Evolutionary conservation across 2,888 invertebrate species (phyloP).

Genomic region (Acanthacorydalis orientalis): DNA sequence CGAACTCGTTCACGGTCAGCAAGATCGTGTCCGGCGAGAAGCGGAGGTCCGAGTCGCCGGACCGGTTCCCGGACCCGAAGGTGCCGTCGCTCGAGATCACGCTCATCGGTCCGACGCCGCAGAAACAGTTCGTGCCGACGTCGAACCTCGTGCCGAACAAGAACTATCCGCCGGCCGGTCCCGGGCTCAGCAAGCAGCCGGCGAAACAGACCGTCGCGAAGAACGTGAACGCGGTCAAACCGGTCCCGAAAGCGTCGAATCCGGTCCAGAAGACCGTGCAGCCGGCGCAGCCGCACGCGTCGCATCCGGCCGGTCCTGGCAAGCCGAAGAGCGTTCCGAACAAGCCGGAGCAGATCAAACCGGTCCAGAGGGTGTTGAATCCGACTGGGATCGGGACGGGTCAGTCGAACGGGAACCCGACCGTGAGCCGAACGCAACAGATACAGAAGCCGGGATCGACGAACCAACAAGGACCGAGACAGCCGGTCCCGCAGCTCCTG

Average conservation of each 20-base stretch:
- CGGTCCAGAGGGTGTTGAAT: no score
- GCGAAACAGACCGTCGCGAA: neutral
- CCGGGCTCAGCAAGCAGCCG: slow-evolving; percentile 10
- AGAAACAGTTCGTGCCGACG: neutral
- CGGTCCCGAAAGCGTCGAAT: slow-evolving; percentile 9
- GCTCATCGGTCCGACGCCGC: slow-evolving; percentile 12
- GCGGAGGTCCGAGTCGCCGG: slow-evolving; percentile 17
- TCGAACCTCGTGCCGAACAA: slow-evolving; percentile 9
- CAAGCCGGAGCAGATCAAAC: no score
- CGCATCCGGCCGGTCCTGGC: no score
- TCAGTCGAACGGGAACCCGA: no score
- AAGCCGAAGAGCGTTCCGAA: no score
- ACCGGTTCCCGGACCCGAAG: slow-evolving; percentile 11
- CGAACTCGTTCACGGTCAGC: slow-evolving; percentile 22
- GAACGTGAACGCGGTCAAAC: slow-evolving; percentile 6
- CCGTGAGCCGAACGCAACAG: no score
- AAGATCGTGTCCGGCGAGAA: slow-evolving; percentile 24
- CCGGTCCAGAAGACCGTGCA: slow-evolving; percentile 9
- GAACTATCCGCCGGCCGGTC: slow-evolving; percentile 12
- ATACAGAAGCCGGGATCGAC: no score
- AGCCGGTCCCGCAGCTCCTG: no score
- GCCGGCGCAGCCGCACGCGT: no score
- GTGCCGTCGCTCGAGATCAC: slow-evolving; percentile 18
- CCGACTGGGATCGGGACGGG: no score
- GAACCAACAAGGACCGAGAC: no score